Base-by-base conservation (phyloP, 1,140 invertebrate species). In the Zaprionus lachaisei region DNA sequence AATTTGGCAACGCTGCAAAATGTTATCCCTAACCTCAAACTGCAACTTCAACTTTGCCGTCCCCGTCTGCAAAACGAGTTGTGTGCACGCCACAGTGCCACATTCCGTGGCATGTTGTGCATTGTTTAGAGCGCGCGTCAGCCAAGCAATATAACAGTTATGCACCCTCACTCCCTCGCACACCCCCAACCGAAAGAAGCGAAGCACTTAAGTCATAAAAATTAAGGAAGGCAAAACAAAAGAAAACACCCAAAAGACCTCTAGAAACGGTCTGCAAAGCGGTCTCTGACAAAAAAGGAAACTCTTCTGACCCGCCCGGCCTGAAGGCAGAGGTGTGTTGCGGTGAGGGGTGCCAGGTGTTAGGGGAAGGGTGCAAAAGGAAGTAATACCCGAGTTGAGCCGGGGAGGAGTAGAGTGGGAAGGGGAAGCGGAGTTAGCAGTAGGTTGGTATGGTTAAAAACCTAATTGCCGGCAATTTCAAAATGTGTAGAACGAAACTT, bases 131-230 rank as follows among this genome's bases (percentile, higher is more conserved):
- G 81, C 74, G 74, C 84, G 84, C 84, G 84, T 89, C 81, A 90
- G 75, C 63, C 79, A 64, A 80, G 84, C 81, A 87, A 87, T 89
- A 84, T 89, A 89, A 90, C 85, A 74, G 84, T 84, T 84, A 76
- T 60, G 58, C 51, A 69, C 57, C 63, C 47, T 51, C 58, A 31
- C 24, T 22, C 49, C 20, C 24, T 22, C 37, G 4, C 11, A 20
- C 24, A 14, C 47, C 4, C 20, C 20, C 34, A 9, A 26, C 5
- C 34, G 28, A 20, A n/a, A 17, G 41, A 56, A 41, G 61, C 67
- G 54, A 62, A 64, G 77, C 83, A 89, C 83, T 87, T 90, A 90
- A 87, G 84, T 84, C 85, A 84, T 87, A 84, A 87, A 87, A 89
- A 89, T 87, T 75, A 89, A 86, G 82, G 54, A 71, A 67, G 76